Evolutionary conservation across 64 coral and sea anemone genomes (phyloP).

Genomic region (Stylophora pistillata): DNA sequence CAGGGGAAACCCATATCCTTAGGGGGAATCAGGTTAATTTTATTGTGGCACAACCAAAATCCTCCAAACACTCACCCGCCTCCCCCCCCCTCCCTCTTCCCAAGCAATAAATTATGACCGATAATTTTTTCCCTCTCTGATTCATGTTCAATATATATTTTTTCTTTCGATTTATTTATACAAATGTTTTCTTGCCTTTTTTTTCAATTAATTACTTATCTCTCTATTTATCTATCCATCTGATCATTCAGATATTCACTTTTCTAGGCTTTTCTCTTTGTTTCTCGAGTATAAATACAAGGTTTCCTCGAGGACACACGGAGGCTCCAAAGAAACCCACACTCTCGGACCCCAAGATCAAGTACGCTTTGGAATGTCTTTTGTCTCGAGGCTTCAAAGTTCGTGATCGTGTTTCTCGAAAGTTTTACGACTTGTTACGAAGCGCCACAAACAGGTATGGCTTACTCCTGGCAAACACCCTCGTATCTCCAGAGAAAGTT

Average conservation of each 20-base stretch:
- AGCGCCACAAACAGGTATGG: slow-evolving; percentile 17
- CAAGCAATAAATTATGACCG: too few relatives aligned
- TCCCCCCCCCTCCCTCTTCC: too few relatives aligned
- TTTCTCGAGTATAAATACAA: slow-evolving; percentile 56
- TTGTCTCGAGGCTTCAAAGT: slow-evolving; percentile 81
- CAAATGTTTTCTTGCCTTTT: too few relatives aligned
- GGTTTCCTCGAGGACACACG: slow-evolving; percentile 22
- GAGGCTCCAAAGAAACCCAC: slow-evolving; percentile 56
- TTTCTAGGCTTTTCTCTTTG: slow-evolving; percentile 45
- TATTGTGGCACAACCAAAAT: too few relatives aligned
- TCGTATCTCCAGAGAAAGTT: slow-evolving; percentile 21
- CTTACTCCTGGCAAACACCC: neutral
- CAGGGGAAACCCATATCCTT: too few relatives aligned
- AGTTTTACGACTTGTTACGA: slow-evolving; percentile 72
- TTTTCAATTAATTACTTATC: too few relatives aligned
- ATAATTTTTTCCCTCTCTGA: too few relatives aligned
- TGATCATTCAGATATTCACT: neutral
- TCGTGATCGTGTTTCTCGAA: slow-evolving; percentile 63
- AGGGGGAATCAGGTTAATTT: too few relatives aligned
- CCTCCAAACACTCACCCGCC: too few relatives aligned
- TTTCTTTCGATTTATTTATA: too few relatives aligned
- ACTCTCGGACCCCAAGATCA: slow-evolving; percentile 39
- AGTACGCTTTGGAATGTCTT: slow-evolving; percentile 75
- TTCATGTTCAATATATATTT: too few relatives aligned
- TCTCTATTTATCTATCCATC: neutral